These are phyloP conservation scores for Arrhopalites spinosus DNA, from an alignment of 2,888 invertebrate species.

Conservation along the genomic window DNA sequence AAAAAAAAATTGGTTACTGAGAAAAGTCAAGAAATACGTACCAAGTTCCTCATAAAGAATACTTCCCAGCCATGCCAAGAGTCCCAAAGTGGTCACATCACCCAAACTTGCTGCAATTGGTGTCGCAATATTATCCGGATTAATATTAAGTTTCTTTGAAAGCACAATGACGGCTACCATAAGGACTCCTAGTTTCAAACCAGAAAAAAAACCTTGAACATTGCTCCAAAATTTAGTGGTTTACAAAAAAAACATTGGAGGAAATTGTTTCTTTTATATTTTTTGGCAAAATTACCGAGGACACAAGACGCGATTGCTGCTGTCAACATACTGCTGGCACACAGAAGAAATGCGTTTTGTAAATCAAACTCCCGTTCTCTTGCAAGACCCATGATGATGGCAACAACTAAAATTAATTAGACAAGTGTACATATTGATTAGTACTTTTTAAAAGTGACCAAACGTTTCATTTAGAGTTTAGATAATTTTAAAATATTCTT, in stretches of 20 bases:
- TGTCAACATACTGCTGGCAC: slow-evolving; percentile 75
- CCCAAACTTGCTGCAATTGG: slow-evolving; percentile 81
- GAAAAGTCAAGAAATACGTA: slow-evolving; percentile 44
- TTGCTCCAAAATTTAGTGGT: no score
- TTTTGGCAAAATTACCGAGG: slow-evolving; percentile 61
- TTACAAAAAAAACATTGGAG: no score
- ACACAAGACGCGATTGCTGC: slow-evolving; percentile 77
- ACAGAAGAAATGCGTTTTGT: slow-evolving; percentile 72
- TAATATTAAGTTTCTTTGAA: slow-evolving; percentile 72
- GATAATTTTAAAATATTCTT: no score
- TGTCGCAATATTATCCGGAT: slow-evolving; percentile 80
- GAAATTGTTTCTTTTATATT: no score
- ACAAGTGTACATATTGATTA: no score
- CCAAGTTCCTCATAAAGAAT: slow-evolving; percentile 66
- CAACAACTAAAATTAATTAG: no score
- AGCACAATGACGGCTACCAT: slow-evolving; percentile 74
- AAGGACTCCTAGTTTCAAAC: slow-evolving; percentile 62
- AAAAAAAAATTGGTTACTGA: neutral
- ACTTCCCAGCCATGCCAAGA: slow-evolving; percentile 67
- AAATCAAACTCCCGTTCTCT: slow-evolving; percentile 73
- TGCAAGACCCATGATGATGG: slow-evolving; percentile 76
- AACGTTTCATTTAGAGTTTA: no score
- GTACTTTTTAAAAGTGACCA: no score
- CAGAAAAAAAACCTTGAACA: neutral
- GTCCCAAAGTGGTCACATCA: slow-evolving; percentile 73